Percentiles rank a stretch among this genome's conserved stretches.
These are phyloP conservation scores for Pyrrhia umbra DNA, from an alignment of 2,888 invertebrate species.

Conservation along the genomic window DNA sequence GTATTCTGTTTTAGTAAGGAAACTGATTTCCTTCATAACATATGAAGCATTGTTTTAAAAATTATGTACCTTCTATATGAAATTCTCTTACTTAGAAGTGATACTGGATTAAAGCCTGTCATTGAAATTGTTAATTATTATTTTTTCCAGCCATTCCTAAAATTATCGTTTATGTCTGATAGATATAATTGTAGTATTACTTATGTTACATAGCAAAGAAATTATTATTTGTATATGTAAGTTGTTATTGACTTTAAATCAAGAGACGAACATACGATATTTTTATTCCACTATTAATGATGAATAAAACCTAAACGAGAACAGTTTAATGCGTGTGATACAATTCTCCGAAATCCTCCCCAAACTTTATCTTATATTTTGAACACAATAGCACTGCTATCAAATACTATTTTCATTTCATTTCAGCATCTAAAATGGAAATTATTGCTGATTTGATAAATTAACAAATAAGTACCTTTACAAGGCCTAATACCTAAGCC, in stretches of 20 bases:
- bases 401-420: no score
- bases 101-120: conserved; percentile 87
- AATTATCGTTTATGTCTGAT: conserved; percentile 34
- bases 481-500: no score
- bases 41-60: conserved; percentile 78
- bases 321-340: conserved; percentile 1
- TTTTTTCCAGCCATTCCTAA: conserved; percentile 59
- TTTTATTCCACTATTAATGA: conserved; percentile 37
- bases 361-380: no score
- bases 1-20: conserved; percentile 72
- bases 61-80: conserved; percentile 82
- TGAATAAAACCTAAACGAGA: conserved; percentile 6
- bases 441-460: no score
- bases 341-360: neutral
- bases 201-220: conserved; percentile 20
- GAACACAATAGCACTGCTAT: no score
- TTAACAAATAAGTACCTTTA: no score
- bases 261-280: conserved; percentile 46
- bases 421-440: no score
- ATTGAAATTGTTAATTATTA: conserved; percentile 72
- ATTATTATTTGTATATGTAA: conserved; percentile 8
- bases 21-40: conserved; percentile 68
- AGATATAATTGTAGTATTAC: conserved; percentile 17
- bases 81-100: conserved; percentile 81
- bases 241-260: conserved; percentile 41